A percentile compares a stretch with the other conserved stretches of the same genome.
phyloP scores from a whole-genome alignment of 2,113 vertebrate species.

The Athene noctua region DNA sequence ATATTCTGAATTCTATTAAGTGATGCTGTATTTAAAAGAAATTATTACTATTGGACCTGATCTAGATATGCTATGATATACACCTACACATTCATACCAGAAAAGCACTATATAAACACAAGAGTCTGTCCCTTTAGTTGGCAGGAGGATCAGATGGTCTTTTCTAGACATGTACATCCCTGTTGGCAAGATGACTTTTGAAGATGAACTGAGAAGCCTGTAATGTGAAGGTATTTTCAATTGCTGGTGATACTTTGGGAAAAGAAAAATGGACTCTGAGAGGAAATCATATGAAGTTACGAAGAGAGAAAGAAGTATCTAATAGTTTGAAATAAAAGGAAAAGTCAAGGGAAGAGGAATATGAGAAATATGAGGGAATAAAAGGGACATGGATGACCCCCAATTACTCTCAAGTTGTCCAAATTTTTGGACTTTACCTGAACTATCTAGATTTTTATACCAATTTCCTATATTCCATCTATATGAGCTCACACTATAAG shows the following conservation, averaged over 20 bases:
- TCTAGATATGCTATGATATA: neutral
- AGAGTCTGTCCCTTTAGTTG: neutral
- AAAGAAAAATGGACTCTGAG: neutral
- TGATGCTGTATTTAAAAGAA: neutral
- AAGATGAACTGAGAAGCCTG: neutral
- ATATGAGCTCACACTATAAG: conserved; percentile 53
- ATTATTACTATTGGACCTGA: neutral
- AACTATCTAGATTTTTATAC: conserved; percentile 4
- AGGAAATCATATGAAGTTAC: neutral
- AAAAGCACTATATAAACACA: neutral
- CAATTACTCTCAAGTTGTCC: neutral
- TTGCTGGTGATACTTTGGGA: neutral
- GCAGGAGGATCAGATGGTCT: neutral
- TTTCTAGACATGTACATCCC: neutral
- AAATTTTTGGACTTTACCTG: conserved; percentile 33
- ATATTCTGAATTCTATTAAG: neutral
- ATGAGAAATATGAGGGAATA: neutral
- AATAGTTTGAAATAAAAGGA: neutral
- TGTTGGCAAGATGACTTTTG: neutral
- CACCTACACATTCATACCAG: neutral
- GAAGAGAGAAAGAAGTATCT: neutral
- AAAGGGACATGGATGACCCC: neutral
- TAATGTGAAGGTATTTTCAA: neutral
- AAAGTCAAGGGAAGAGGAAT: neutral
- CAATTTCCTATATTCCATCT: conserved; percentile 9